These are phyloP conservation scores for Sebastes minor DNA, from an alignment of 2,797 vertebrate genomes.

Conservation along the genomic window DNA sequence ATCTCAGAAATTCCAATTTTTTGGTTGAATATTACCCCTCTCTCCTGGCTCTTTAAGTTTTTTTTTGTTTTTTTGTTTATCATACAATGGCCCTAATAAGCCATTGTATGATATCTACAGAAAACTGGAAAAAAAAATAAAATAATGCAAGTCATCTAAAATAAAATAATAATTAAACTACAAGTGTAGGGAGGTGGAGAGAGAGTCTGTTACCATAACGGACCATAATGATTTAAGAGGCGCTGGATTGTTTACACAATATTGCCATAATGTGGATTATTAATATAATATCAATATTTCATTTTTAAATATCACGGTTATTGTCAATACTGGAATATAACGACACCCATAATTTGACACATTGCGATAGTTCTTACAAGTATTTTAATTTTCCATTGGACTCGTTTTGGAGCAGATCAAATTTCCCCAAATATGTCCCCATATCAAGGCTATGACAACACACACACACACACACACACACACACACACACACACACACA, in stretches of 20 bases:
- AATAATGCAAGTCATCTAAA: too few species aligned
- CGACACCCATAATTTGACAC: not conserved
- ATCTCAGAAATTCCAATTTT: too few species aligned
- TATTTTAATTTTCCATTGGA: not conserved
- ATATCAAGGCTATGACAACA: not conserved
- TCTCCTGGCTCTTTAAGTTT: too few species aligned
- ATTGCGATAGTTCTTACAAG: not conserved
- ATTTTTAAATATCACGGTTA: not conserved
- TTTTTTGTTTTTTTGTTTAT: too few species aligned
- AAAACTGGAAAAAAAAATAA: too few species aligned
- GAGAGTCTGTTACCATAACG: too few species aligned
- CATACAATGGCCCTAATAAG: too few species aligned
- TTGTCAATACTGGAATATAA: not conserved
- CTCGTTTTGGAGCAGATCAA: not conserved
- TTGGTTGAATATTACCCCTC: too few species aligned
- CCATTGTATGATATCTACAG: too few species aligned
- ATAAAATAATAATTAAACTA: too few species aligned
- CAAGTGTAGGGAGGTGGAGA: too few species aligned
- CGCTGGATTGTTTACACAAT: not conserved
- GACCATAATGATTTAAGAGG: not conserved
- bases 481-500: conserved; percentile 20
- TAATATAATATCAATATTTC: not conserved
- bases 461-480: conserved; percentile 8
- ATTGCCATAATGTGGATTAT: not conserved
- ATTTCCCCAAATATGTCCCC: not conserved